Base-by-base conservation (phyloP, 2,113 vertebrate genomes). In the Pipa parva region DNA sequence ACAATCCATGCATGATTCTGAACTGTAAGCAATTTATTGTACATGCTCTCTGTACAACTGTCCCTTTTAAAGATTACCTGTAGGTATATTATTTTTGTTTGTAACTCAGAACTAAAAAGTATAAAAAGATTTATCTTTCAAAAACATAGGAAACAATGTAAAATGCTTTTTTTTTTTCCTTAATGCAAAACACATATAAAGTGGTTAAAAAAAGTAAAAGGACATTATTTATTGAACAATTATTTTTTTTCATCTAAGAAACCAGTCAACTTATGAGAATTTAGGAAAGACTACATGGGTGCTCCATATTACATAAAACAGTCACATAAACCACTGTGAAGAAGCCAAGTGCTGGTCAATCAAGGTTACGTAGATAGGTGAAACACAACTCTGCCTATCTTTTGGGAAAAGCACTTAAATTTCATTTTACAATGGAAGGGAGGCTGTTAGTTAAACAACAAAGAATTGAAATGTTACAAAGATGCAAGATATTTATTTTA, bases 51-150 rank as follows among this genome's bases (percentile, higher is more conserved):
- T 70, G 79, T 89, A 86, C 82, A 86, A 71, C 83, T 84, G 84
- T 89, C 88, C 88, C 87, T 89, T 87, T n/a, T 84, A 82, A 86
- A 84, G 82, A 80, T 85, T 89, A 87, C 88, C 87, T 92, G 86
- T 81, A 89, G 87, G 89, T 91, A 88, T 90, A 91, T 42, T 42
- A 42, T 15, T 42, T 15, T 42, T 42, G 7, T 84, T 72, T 59
- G 70, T 87, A 89, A 83, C 84, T 60, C 72, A 77, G 81, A 90
- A 89, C 87, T 88, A 87, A 91, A 88, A 81, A 80, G 86, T 88
- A 90, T 92, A 91, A 92, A 91, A 92, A 90, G 80, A 81, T 83
- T 82, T 80, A 73, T 74, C 80, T 84, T 78, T 63, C 66, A 85
- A 90, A 87, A 90, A 84, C 85, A 83, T 84, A 84, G 83, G 85